Conservation (phyloP, 23 tunicate species). For the Corella eumyota region DNA sequence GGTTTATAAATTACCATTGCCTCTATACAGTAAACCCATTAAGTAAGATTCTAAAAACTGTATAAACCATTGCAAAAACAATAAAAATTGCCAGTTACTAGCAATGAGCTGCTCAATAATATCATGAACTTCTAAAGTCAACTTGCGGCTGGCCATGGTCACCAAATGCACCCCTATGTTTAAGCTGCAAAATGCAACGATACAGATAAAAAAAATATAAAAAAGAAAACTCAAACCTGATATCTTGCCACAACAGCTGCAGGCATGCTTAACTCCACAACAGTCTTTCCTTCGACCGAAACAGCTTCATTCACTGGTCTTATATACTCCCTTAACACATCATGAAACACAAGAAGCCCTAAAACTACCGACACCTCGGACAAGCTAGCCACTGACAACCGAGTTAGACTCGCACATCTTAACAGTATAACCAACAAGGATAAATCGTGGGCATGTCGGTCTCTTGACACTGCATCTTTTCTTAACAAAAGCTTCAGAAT, state of each 20-base stretch:
- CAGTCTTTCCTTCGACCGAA: neutral
- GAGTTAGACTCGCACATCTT: constrained; percentile 39
- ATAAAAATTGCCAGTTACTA: no score
- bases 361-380: constrained; percentile 33
- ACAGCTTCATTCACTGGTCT: constrained; percentile 1
- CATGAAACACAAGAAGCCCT: constrained; percentile 57
- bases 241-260: constrained; percentile 45
- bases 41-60: no score
- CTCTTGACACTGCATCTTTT: constrained; percentile 20
- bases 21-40: no score
- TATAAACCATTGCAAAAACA: no score
- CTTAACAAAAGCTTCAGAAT: constrained; percentile 37
- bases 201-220: no score
- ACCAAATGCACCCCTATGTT: no score
- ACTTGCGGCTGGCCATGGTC: no score
- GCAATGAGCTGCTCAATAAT: no score
- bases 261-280: constrained; percentile 49
- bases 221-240: constrained; percentile 40
- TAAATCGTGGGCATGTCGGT: constrained; percentile 26
- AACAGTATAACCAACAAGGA: constrained; percentile 20
- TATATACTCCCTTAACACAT: constrained; percentile 24
- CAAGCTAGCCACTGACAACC: constrained; percentile 20
- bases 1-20: no score
- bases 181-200: no score
- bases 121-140: no score